Evolutionary conservation across 2,888 invertebrate species (phyloP).

Genomic region (Byasa hedistus): DNA sequence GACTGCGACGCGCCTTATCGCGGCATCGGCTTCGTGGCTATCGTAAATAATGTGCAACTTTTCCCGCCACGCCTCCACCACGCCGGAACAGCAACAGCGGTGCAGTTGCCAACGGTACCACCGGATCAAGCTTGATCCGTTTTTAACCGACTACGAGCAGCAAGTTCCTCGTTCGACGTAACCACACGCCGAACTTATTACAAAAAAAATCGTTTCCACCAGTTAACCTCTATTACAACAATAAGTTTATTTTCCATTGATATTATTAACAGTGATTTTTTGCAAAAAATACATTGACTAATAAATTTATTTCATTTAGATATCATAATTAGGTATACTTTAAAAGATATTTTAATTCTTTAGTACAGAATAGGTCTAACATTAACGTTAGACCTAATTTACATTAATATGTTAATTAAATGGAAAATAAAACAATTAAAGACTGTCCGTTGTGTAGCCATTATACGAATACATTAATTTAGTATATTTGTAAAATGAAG

Average conservation of each 20-base stretch:
- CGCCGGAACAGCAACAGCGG: slow-evolving; percentile 49
- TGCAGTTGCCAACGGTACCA: slow-evolving; percentile 46
- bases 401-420: slow-evolving; percentile 13
- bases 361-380: slow-evolving; percentile 36
- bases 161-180: no score
- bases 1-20: slow-evolving; percentile 79
- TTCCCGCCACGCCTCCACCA: slow-evolving; percentile 75
- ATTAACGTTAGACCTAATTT: slow-evolving; percentile 22
- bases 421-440: slow-evolving; percentile 39
- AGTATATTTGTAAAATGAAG: slow-evolving; percentile 16
- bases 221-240: no score
- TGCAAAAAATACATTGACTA: no score
- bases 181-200: no score
- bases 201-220: no score
- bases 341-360: background rate
- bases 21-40: slow-evolving; percentile 75
- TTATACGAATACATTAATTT: slow-evolving; percentile 18
- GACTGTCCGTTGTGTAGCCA: slow-evolving; percentile 35
- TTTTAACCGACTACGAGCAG: background rate
- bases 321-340: no score
- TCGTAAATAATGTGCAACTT: slow-evolving; percentile 80
- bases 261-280: no score
- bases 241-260: no score
- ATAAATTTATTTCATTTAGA: no score
- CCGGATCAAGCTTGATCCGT: background rate